Evolutionary conservation across 2,797 vertebrate species (phyloP).

Genomic region (Aratinga solstitialis): DNA sequence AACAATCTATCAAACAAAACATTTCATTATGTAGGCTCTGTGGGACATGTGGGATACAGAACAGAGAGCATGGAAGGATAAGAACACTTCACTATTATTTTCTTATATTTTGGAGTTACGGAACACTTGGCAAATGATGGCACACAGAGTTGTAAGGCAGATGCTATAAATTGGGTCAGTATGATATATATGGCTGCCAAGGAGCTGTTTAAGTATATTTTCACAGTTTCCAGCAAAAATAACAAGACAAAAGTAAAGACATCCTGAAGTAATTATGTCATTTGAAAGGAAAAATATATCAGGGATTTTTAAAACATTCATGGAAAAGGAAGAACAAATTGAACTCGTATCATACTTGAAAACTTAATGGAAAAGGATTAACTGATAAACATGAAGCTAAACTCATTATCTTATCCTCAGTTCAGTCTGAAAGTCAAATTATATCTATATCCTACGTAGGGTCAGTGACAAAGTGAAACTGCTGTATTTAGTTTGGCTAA

Average conservation of each 20-base stretch:
- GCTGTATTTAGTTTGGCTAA: neutral
- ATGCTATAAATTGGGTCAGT: conserved; percentile 48
- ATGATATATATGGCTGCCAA: conserved; percentile 42
- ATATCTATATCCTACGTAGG: neutral
- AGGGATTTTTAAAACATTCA: conserved; percentile 8
- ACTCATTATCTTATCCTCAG: neutral
- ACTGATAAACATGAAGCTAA: neutral
- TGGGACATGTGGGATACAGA: conserved; percentile 50
- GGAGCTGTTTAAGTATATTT: conserved; percentile 28
- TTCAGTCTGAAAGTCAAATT: neutral
- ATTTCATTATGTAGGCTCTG: conserved; percentile 53
- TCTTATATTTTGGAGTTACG: conserved; percentile 44
- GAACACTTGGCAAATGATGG: conserved; percentile 10
- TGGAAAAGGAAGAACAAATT: conserved; percentile 30
- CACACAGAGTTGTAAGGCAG: conserved; percentile 13
- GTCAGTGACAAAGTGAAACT: neutral
- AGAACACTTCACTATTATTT: conserved; percentile 50
- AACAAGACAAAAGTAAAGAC: conserved; percentile 31
- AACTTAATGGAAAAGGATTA: neutral
- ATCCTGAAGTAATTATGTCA: conserved; percentile 59
- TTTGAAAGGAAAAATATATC: conserved; percentile 41
- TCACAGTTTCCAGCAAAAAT: conserved; percentile 43
- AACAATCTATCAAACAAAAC: conserved; percentile 28
- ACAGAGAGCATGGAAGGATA: conserved; percentile 13
- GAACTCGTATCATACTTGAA: neutral